Percentiles rank a stretch among this genome's conserved stretches.
Evolutionary conservation across 2,888 invertebrate species (phyloP).

Genomic region (Orchestes rusci): DNA sequence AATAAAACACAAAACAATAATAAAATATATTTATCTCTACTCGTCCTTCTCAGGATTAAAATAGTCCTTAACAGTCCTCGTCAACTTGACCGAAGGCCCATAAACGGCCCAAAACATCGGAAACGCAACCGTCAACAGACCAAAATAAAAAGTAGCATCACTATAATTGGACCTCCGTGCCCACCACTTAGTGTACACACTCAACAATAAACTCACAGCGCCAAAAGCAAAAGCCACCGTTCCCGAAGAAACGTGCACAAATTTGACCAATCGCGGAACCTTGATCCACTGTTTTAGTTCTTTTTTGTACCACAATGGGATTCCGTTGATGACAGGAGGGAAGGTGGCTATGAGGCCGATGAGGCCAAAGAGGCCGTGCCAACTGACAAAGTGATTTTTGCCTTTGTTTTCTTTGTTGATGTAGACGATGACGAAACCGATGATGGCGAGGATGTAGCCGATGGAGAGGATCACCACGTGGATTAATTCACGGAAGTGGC

Average conservation of each 20-base stretch:
- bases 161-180: slow-evolving; percentile 10
- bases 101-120: slow-evolving; percentile 22
- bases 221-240: slow-evolving; percentile 30
- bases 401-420: slow-evolving; percentile 35
- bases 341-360: slow-evolving; percentile 32
- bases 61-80: slow-evolving; percentile 17
- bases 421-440: slow-evolving; percentile 35
- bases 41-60: slow-evolving; percentile 20
- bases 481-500: slow-evolving; percentile 31
- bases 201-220: slow-evolving; percentile 31
- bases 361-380: slow-evolving; percentile 39
- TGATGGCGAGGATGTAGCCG: slow-evolving; percentile 30
- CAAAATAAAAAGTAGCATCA: slow-evolving; percentile 15
- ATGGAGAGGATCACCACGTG: slow-evolving; percentile 37
- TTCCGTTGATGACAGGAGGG: slow-evolving; percentile 35
- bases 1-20: too few relatives aligned
- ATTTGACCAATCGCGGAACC: slow-evolving; percentile 30
- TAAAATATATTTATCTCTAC: too few relatives aligned
- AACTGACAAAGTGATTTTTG: slow-evolving; percentile 37
- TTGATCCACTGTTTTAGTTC: slow-evolving; percentile 29
- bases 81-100: slow-evolving; percentile 20
- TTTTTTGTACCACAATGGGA: slow-evolving; percentile 34
- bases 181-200: slow-evolving; percentile 33
- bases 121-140: slow-evolving; percentile 13
- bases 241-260: slow-evolving; percentile 31